phyloP scores from a whole-genome alignment of 2,888 invertebrate genomes.

The Epirrita christyi region DNA sequence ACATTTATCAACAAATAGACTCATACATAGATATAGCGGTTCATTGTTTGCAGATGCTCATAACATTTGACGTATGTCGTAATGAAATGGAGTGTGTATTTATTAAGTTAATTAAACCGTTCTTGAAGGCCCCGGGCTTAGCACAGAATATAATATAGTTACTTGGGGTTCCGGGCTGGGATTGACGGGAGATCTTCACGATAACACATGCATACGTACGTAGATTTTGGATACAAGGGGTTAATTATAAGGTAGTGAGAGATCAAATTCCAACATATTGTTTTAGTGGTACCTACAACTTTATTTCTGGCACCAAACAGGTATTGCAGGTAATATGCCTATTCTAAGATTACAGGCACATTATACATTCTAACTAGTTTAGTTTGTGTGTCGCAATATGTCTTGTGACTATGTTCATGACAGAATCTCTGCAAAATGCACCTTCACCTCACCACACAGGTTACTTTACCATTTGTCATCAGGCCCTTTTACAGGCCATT shows the following conservation, averaged over 20 bases:
- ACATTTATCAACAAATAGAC: conserved; percentile 11
- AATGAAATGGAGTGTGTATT: conserved; percentile 83
- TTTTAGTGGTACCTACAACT: too few species aligned
- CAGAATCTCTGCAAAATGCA: too few species aligned
- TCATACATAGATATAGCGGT: conserved; percentile 8
- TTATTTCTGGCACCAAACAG: too few species aligned
- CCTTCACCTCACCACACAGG: too few species aligned
- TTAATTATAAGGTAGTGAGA: neutral
- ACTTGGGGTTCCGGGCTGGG: conserved; percentile 35
- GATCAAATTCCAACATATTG: too few species aligned
- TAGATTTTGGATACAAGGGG: neutral
- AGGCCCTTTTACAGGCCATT: too few species aligned
- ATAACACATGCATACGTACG: neutral
- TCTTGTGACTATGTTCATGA: too few species aligned
- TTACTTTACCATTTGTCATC: too few species aligned
- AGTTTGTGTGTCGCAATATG: too few species aligned
- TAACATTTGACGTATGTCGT: conserved; percentile 81
- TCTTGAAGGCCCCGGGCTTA: conserved; percentile 61
- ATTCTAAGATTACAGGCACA: too few species aligned
- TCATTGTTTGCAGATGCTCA: conserved; percentile 57
- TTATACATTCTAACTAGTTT: too few species aligned
- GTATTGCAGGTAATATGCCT: too few species aligned
- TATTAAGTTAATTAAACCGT: conserved; percentile 83
- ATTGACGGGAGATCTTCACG: conserved; percentile 1
- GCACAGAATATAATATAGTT: conserved; percentile 20